These are phyloP conservation scores for Syngnathus typhle DNA, from an alignment of 2,113 vertebrate species.

Conservation along the genomic window DNA sequence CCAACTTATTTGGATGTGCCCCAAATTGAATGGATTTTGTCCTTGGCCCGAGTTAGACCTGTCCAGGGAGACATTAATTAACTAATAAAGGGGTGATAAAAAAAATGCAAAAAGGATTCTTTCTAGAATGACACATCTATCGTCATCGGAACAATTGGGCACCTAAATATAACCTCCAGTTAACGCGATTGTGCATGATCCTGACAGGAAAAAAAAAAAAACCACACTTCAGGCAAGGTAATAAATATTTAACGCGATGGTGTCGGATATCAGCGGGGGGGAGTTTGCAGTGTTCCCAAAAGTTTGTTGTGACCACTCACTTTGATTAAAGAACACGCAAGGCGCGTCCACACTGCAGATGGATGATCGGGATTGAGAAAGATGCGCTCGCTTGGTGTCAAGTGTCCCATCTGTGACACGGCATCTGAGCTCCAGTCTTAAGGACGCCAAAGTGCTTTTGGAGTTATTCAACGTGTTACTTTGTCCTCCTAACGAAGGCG, in stretches of 20 bases:
- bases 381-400: constrained; percentile 39
- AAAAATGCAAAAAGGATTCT: neutral
- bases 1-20: neutral
- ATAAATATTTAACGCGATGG: neutral
- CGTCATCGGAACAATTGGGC: neutral
- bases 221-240: neutral
- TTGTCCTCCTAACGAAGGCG: neutral
- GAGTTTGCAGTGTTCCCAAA: neutral
- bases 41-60: neutral
- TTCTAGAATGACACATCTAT: neutral
- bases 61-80: neutral
- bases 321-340: constrained; percentile 25
- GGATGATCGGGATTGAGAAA: constrained; percentile 43
- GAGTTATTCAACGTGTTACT: neutral
- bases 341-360: constrained; percentile 43
- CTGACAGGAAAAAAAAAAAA: neutral
- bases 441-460: constrained; percentile 7
- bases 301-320: constrained; percentile 21
- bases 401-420: constrained; percentile 52
- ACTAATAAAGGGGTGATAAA: neutral
- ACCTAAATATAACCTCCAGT: neutral
- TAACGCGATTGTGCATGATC: neutral
- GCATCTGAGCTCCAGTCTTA: constrained; percentile 40
- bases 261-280: neutral
- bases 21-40: neutral